Conservation (phyloP, 2,113 vertebrate species). For the Protobothrops mucrosquamatus region DNA sequence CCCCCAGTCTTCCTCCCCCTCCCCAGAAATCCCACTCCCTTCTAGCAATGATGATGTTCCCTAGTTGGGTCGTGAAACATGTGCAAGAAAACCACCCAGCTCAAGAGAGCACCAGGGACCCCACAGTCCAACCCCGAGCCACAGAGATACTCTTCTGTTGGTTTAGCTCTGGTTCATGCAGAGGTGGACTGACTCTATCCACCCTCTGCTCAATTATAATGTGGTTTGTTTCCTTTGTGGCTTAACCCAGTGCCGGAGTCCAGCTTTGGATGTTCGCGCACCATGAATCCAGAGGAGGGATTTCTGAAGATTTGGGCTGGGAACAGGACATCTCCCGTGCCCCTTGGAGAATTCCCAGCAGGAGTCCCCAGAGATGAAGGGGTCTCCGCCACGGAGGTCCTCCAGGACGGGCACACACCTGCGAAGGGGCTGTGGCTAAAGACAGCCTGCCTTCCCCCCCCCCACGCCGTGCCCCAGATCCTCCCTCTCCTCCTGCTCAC, state of each 20-base stretch:
- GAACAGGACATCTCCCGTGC: neutral
- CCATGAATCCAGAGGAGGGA: neutral
- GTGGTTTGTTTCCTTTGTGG: neutral
- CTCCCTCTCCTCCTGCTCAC: conserved; percentile 55
- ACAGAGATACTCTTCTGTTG: neutral
- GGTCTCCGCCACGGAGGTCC: neutral
- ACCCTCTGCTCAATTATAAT: neutral
- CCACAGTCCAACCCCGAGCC: neutral
- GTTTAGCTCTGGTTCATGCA: neutral
- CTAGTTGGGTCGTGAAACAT: neutral
- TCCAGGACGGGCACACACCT: neutral
- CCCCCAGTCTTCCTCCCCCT: no score
- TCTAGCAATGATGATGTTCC: neutral
- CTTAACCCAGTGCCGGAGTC: neutral
- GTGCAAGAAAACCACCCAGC: neutral
- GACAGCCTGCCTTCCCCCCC: conserved; percentile 11
- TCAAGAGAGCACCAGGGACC: neutral
- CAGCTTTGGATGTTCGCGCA: neutral
- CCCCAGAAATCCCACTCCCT: neutral
- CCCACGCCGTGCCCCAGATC: conserved; percentile 43
- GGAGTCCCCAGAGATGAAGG: neutral
- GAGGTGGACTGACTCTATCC: neutral
- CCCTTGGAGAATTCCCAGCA: neutral
- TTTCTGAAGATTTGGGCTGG: neutral
- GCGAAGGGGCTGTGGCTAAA: fast-evolving